Conservation (phyloP, 1,140 invertebrate genomes). For the Calosoma granatense region DNA sequence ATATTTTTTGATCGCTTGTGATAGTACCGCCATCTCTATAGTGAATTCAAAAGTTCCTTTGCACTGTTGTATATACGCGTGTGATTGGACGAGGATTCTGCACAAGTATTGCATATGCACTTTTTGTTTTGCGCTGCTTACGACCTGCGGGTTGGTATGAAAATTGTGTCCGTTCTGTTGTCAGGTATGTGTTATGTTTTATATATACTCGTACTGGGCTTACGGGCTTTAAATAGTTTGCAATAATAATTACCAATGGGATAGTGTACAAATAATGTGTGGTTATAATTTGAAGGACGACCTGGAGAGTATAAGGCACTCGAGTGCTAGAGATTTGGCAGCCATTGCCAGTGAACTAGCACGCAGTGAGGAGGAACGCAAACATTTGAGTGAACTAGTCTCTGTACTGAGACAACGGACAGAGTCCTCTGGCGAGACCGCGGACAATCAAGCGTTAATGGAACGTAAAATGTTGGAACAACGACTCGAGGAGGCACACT, state of each 20-base stretch:
- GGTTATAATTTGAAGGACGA: constrained; percentile 45
- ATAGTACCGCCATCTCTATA: too few relatives aligned
- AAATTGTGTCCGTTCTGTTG: neutral
- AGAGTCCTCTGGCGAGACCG: constrained; percentile 38
- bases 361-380: constrained; percentile 49
- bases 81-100: neutral
- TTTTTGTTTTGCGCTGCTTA: constrained; percentile 6
- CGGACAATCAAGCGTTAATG: constrained; percentile 34
- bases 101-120: neutral
- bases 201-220: neutral
- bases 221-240: neutral
- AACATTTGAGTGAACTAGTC: constrained; percentile 54
- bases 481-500: constrained; percentile 69
- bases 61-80: neutral
- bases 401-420: constrained; percentile 49
- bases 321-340: constrained; percentile 48
- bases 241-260: neutral
- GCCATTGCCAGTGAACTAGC: constrained; percentile 46
- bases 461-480: constrained; percentile 61
- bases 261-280: neutral
- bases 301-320: constrained; percentile 52
- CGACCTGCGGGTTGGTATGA: neutral
- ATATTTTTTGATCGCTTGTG: too few relatives aligned
- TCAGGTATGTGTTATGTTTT: constrained; percentile 8
- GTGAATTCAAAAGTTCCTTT: neutral